Evolutionary conservation across 53 echinoderm and acorn worm species (phyloP).

Genomic region (Actinopyga echinites): DNA sequence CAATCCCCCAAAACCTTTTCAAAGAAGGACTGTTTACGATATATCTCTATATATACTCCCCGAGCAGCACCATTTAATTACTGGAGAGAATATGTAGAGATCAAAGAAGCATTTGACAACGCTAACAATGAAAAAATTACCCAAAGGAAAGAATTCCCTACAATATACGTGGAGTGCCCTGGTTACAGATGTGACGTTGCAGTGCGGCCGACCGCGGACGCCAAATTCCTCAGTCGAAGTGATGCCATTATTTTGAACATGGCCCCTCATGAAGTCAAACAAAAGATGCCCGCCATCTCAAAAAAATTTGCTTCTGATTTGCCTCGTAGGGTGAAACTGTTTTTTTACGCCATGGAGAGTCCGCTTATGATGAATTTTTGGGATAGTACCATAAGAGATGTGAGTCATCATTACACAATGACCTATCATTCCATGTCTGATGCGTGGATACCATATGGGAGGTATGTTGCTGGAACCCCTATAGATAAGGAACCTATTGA

Average conservation of each 20-base stretch:
- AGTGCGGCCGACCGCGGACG: constrained; percentile 57
- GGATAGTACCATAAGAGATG: constrained; percentile 68
- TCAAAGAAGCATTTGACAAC: constrained; percentile 58
- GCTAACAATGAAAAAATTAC: constrained; percentile 52
- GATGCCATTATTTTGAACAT: constrained; percentile 78
- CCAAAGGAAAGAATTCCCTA: constrained; percentile 50
- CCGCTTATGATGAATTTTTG: constrained; percentile 82
- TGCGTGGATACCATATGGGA: constrained; percentile 70
- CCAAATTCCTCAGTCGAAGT: constrained; percentile 54
- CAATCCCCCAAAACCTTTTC: neutral
- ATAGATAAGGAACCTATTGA: constrained; percentile 48
- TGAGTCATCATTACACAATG: constrained; percentile 74
- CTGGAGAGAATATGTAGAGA: constrained; percentile 72
- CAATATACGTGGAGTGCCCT: constrained; percentile 68
- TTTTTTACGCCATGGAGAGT: constrained; percentile 82
- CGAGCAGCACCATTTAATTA: constrained; percentile 60
- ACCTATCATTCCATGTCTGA: constrained; percentile 73
- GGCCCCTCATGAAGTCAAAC: constrained; percentile 65
- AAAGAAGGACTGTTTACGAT: constrained; percentile 56
- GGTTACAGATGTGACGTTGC: constrained; percentile 67
- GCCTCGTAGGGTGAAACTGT: constrained; percentile 56
- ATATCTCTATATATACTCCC: constrained; percentile 65
- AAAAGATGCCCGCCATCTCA: constrained; percentile 49
- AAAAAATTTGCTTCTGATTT: constrained; percentile 49
- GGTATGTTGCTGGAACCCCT: constrained; percentile 56